These are phyloP conservation scores for Hippocampus guttulatus DNA, from an alignment of 2,113 vertebrate species.

Conservation along the genomic window DNA sequence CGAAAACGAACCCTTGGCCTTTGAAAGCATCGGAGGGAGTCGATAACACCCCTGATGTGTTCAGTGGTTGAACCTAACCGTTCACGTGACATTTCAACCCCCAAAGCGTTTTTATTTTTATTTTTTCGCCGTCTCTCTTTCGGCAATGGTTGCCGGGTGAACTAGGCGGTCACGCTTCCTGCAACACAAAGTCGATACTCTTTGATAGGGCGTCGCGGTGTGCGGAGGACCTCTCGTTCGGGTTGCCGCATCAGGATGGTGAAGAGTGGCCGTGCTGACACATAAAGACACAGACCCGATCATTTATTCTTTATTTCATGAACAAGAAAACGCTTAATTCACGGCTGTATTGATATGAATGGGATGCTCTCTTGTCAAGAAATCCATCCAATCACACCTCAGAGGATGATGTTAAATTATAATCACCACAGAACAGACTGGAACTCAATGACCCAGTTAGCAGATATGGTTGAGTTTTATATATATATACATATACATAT, in stretches of 20 bases:
- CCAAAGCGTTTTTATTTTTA: constrained; percentile 62
- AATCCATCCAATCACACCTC: constrained; percentile 19
- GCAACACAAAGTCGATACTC: constrained; percentile 69
- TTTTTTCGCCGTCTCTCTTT: constrained; percentile 34
- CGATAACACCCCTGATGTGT: constrained; percentile 70
- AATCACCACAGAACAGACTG: not conserved
- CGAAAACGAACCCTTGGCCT: constrained; percentile 59
- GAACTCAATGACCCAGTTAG: not conserved
- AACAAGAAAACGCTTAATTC: constrained; percentile 13
- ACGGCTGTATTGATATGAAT: constrained; percentile 12
- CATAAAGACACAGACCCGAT: not conserved
- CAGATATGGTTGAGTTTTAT: too few relatives aligned
- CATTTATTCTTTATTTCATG: constrained; percentile 6
- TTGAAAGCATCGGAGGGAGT: constrained; percentile 69
- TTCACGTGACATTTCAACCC: constrained; percentile 73
- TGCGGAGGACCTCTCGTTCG: constrained; percentile 56
- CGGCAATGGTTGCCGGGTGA: constrained; percentile 57
- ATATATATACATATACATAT: too few relatives aligned
- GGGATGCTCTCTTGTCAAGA: constrained; percentile 14
- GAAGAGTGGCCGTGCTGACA: constrained; percentile 58
- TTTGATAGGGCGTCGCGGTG: constrained; percentile 52
- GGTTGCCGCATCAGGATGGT: constrained; percentile 63
- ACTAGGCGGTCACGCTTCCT: constrained; percentile 64
- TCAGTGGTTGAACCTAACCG: constrained; percentile 74
- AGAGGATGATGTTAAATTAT: constrained; percentile 7